Conservation (phyloP, 2,797 vertebrate species). For the Cryptoprocta ferox region DNA sequence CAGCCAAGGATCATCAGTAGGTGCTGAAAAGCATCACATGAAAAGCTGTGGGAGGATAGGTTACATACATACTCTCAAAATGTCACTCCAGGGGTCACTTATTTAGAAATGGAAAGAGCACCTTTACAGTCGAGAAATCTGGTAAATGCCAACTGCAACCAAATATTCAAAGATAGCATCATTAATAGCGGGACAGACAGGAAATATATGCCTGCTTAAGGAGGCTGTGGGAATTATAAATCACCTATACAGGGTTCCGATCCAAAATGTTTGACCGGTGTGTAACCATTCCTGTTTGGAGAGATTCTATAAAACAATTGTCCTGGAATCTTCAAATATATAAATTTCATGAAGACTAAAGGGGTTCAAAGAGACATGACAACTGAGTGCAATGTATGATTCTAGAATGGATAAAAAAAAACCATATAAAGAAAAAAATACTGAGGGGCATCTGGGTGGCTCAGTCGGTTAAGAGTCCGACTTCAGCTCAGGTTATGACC, state of each 20-base stretch:
- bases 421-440: neutral
- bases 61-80: neutral
- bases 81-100: neutral
- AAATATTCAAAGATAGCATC: neutral
- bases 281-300: neutral
- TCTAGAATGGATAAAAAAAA: neutral
- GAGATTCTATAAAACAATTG: neutral
- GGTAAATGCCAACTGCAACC: neutral
- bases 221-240: neutral
- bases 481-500: no score
- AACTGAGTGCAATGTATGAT: neutral
- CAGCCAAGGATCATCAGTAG: neutral
- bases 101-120: neutral
- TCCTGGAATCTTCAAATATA: neutral
- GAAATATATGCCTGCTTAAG: neutral
- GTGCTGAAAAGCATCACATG: neutral
- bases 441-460: no score
- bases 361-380: neutral
- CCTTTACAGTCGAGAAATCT: neutral
- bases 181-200: neutral
- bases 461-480: no score
- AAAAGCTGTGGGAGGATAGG: neutral
- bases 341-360: neutral
- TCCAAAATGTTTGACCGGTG: neutral
- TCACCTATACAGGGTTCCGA: neutral